Percentiles rank a stretch among this genome's conserved stretches.
Conservation (phyloP, 2,888 invertebrate genomes). For the Camponotus fellah region DNA sequence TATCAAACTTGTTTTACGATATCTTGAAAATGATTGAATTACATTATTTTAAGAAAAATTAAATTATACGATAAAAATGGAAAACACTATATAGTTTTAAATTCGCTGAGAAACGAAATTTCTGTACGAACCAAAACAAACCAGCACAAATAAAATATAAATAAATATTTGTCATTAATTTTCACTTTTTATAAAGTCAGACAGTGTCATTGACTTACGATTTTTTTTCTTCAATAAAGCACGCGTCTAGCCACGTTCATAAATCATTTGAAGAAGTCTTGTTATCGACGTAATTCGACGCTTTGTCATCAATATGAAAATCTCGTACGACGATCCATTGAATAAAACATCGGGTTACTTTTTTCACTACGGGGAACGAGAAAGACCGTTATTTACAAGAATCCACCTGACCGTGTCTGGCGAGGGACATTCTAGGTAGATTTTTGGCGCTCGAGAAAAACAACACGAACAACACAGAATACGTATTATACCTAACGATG, state of each 20-base stretch:
- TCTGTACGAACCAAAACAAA: neutral
- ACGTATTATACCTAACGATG: slow-evolving; percentile 1
- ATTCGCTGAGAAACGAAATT: neutral
- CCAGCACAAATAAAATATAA: neutral
- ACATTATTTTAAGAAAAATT: neutral
- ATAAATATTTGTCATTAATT: neutral
- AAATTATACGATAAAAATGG: neutral
- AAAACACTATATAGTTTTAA: neutral
- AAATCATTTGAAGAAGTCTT: slow-evolving; percentile 19
- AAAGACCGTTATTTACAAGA: slow-evolving; percentile 41
- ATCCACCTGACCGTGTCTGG: slow-evolving; percentile 5
- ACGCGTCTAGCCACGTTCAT: neutral
- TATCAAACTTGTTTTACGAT: neutral
- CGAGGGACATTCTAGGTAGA: neutral
- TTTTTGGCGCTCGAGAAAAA: neutral
- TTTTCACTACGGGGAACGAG: neutral
- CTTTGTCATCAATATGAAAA: slow-evolving; percentile 31
- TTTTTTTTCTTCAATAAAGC: neutral
- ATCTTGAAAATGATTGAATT: neutral
- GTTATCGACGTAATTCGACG: slow-evolving; percentile 16
- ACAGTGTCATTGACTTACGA: neutral
- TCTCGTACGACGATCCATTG: slow-evolving; percentile 1
- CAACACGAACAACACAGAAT: neutral
- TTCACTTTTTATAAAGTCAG: neutral
- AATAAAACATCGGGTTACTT: slow-evolving; percentile 33